These are phyloP conservation scores for Brassicogethes aeneus DNA, from an alignment of 2,888 invertebrate genomes.

Conservation along the genomic window DNA sequence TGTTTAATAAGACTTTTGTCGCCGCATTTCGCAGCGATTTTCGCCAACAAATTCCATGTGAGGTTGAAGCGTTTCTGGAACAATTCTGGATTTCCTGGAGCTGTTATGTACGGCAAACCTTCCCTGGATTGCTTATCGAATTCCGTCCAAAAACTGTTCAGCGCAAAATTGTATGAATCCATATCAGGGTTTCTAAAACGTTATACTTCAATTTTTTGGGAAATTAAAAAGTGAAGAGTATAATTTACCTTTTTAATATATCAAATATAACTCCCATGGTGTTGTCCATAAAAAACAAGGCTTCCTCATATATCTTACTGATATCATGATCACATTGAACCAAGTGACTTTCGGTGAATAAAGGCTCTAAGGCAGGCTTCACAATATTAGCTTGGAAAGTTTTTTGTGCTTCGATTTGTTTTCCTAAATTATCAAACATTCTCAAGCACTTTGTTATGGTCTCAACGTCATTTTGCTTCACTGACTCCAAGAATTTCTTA, in stretches of 20 bases:
- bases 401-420: slow-evolving; percentile 60
- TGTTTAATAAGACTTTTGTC: slow-evolving; percentile 51
- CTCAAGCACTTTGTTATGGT: slow-evolving; percentile 50
- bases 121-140: slow-evolving; percentile 72
- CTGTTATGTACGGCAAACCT: slow-evolving; percentile 77
- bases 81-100: slow-evolving; percentile 83
- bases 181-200: slow-evolving; percentile 39
- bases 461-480: slow-evolving; percentile 48
- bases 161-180: slow-evolving; percentile 64
- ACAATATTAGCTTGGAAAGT: slow-evolving; percentile 61
- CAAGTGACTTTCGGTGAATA: slow-evolving; percentile 58
- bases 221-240: not conserved
- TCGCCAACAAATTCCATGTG: slow-evolving; percentile 65
- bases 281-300: slow-evolving; percentile 62
- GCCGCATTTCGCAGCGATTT: slow-evolving; percentile 59
- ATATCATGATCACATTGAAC: slow-evolving; percentile 53
- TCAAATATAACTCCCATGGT: slow-evolving; percentile 50
- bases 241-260: slow-evolving; percentile 16
- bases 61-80: slow-evolving; percentile 77
- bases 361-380: slow-evolving; percentile 55
- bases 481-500: slow-evolving; percentile 44
- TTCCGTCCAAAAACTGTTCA: slow-evolving; percentile 83
- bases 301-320: slow-evolving; percentile 60
- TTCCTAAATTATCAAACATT: slow-evolving; percentile 52
- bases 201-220: not conserved